phyloP scores from a whole-genome alignment of 2,888 invertebrate genomes.

The Auanema sp. region DNA sequence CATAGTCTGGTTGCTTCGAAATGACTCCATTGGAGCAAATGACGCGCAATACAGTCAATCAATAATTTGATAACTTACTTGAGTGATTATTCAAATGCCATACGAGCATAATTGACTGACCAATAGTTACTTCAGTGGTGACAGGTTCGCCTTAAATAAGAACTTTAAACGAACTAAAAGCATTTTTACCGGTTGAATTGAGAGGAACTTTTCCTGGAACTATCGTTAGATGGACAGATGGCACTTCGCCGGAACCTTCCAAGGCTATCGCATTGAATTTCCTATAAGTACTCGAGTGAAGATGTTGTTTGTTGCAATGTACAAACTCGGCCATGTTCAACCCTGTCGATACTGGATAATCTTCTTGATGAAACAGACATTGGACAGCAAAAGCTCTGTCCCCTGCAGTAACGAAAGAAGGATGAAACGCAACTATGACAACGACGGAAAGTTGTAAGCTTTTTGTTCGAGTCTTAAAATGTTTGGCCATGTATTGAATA shows the following conservation, averaged over 20 bases:
- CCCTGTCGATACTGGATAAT: conserved; percentile 15
- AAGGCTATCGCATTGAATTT: not conserved
- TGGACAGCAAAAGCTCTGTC: conserved; percentile 23
- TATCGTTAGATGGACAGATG: conserved; percentile 13
- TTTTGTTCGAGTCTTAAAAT: conserved; percentile 6
- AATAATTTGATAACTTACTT: conserved; percentile 8
- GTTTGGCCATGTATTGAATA: not conserved
- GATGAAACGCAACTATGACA: conserved; percentile 24
- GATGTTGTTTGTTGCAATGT: not conserved
- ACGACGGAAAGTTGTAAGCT: conserved; percentile 15
- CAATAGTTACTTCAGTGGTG: not conserved
- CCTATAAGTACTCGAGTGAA: not conserved
- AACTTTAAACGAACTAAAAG: not conserved
- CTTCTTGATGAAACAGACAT: conserved; percentile 24
- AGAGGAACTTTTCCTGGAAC: conserved; percentile 10
- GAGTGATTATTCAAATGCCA: conserved; percentile 14
- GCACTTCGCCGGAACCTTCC: conserved; percentile 10
- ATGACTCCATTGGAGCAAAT: not conserved
- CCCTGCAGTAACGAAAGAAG: conserved; percentile 20
- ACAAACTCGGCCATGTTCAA: not conserved
- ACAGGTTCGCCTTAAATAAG: not conserved
- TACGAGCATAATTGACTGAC: conserved; percentile 14
- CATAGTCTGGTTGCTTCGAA: no score
- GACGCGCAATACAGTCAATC: not conserved
- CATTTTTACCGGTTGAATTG: not conserved